Conservation (phyloP, 2,113 vertebrate genomes). For the Urocolius indicus region DNA sequence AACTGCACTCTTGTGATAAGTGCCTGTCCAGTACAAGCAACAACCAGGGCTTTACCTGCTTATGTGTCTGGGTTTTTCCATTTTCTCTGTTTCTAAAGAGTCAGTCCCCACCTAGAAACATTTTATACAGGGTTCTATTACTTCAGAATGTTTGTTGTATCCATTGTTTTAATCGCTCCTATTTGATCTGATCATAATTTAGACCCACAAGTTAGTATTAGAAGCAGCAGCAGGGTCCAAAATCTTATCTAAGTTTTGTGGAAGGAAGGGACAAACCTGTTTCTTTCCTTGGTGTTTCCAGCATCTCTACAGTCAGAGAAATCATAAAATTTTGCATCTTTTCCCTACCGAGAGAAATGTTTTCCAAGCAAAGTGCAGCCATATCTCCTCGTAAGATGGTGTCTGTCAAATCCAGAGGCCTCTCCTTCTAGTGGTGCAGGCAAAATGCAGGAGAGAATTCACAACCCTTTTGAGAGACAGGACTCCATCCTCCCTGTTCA, state of each 20-base stretch:
- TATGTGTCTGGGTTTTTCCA: neutral
- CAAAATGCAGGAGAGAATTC: neutral
- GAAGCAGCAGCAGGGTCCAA: neutral
- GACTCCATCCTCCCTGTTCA: neutral
- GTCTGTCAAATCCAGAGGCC: neutral
- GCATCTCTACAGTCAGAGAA: neutral
- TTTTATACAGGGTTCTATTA: neutral
- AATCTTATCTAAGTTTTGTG: neutral
- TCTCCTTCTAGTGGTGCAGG: neutral
- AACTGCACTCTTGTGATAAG: neutral
- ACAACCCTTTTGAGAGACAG: neutral
- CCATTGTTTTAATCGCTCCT: neutral
- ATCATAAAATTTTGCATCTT: neutral
- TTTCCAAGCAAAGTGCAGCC: neutral
- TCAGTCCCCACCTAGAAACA: neutral
- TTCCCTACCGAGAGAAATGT: neutral
- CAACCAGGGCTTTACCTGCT: neutral
- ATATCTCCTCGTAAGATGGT: neutral
- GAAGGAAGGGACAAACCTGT: neutral
- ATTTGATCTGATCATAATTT: neutral
- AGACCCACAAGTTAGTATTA: neutral
- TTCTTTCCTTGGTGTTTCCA: neutral
- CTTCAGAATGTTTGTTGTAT: neutral
- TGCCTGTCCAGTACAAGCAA: neutral
- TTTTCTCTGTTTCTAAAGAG: neutral